Conservation (phyloP, 2,888 invertebrate genomes). For the Melikaiella ostensackeni region DNA sequence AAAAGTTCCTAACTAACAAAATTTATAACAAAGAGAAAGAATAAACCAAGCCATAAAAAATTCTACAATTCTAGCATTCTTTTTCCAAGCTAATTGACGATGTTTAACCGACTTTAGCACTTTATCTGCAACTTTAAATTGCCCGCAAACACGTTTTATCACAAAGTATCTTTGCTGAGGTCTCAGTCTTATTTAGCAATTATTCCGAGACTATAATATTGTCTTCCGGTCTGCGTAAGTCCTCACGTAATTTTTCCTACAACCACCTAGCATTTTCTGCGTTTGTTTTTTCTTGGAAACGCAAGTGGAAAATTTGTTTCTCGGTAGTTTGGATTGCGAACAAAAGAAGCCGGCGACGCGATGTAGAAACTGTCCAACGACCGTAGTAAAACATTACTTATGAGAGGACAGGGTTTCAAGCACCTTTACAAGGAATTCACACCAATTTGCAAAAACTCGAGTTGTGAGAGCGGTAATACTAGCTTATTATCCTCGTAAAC, state of each 20-base stretch:
- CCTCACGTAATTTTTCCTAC: background rate
- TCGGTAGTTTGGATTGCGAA: background rate
- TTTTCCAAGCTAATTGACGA: background rate
- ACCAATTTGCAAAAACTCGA: constrained; percentile 64
- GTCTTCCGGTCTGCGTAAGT: background rate
- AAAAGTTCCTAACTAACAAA: too few species aligned
- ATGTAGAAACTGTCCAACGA: constrained; percentile 32
- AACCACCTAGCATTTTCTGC: background rate
- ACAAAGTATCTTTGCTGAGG: background rate
- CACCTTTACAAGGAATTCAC: constrained; percentile 52
- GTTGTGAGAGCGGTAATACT: constrained; percentile 57
- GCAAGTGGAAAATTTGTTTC: constrained; percentile 16
- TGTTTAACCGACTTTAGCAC: background rate
- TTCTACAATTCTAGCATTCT: background rate
- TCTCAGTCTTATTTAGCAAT: background rate
- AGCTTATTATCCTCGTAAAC: constrained; percentile 67
- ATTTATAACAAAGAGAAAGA: background rate
- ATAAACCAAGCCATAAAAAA: background rate
- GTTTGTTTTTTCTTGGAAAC: constrained; percentile 9
- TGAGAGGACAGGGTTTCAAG: constrained; percentile 36
- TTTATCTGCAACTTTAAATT: background rate
- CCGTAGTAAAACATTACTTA: constrained; percentile 40
- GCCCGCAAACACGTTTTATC: background rate
- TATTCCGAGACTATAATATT: background rate
- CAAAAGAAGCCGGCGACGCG: background rate